phyloP scores from a whole-genome alignment of 2,797 vertebrate species.

The Eurystomus glaucurus region DNA sequence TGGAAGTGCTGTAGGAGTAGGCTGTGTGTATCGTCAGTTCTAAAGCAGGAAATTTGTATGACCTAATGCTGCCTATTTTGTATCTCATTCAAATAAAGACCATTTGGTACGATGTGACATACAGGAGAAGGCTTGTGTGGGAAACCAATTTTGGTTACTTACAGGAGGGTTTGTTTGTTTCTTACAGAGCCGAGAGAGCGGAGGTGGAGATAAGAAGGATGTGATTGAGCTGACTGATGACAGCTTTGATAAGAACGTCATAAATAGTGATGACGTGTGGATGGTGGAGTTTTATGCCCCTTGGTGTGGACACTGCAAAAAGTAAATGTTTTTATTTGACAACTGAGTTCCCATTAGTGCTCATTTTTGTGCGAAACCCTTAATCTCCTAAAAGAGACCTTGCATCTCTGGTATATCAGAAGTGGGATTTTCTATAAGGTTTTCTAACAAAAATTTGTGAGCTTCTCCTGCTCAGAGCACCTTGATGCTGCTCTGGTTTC shows the following conservation, averaged over 20 bases:
- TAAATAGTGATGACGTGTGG: conserved; percentile 90
- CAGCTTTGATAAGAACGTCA: conserved; percentile 91
- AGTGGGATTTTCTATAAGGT: not conserved
- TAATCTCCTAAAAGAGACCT: not conserved
- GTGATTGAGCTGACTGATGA: conserved; percentile 95
- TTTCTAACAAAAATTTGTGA: not conserved
- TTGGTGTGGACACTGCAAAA: conserved; percentile 99
- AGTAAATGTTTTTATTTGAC: conserved; percentile 83
- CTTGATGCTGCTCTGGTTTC: not conserved
- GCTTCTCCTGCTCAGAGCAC: not conserved
- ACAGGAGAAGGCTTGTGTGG: not conserved
- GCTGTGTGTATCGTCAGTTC: not conserved
- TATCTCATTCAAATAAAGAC: not conserved
- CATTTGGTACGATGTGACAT: not conserved
- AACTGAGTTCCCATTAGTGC: not conserved
- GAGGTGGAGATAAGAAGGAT: conserved; percentile 86
- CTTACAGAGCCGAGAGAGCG: conserved; percentile 80
- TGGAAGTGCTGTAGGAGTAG: not conserved
- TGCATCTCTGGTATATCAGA: not conserved
- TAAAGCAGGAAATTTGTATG: conserved; percentile 3
- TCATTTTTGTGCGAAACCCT: not conserved
- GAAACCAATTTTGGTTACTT: not conserved
- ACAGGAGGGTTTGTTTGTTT: not conserved
- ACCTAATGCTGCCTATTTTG: not conserved
- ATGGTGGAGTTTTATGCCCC: conserved; percentile 99